These are phyloP conservation scores for Pteromalus puparum DNA, from an alignment of 1,140 invertebrate genomes.

Conservation along the genomic window DNA sequence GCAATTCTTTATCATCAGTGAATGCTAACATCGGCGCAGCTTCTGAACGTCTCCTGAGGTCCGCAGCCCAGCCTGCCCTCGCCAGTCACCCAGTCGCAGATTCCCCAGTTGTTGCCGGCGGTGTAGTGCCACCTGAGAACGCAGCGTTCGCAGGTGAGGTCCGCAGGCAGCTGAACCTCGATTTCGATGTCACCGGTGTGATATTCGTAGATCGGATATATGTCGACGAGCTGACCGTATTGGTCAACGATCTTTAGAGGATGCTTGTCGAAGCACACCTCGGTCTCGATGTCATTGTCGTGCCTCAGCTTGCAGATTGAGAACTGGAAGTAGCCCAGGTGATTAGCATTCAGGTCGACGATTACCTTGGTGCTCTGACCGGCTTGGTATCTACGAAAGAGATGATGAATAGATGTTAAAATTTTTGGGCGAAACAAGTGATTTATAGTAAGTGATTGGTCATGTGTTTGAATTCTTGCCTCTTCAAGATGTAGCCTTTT, in stretches of 20 bases:
- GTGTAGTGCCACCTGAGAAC: conserved; percentile 82
- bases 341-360: conserved; percentile 84
- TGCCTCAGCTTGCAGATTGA: conserved; percentile 76
- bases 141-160: conserved; percentile 78
- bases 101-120: conserved; percentile 78
- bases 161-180: conserved; percentile 54
- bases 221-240: conserved; percentile 62
- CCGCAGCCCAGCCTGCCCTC: conserved; percentile 76
- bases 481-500: conserved; percentile 73
- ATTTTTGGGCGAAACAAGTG: background rate
- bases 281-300: conserved; percentile 74
- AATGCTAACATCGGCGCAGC: conserved; percentile 82
- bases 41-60: conserved; percentile 80
- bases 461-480: conserved; percentile 37
- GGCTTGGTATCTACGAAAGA: conserved; percentile 54
- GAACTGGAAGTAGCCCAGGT: conserved; percentile 80
- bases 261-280: conserved; percentile 80
- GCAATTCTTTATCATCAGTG: conserved; percentile 38
- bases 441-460: background rate
- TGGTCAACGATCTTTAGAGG: conserved; percentile 76
- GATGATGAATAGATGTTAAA: background rate
- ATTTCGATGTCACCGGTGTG: conserved; percentile 53
- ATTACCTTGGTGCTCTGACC: conserved; percentile 72
- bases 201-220: conserved; percentile 51
- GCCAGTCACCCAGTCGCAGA: conserved; percentile 71